phyloP scores from a whole-genome alignment of 2,113 vertebrate genomes.

The Aldabrachelys gigantea region DNA sequence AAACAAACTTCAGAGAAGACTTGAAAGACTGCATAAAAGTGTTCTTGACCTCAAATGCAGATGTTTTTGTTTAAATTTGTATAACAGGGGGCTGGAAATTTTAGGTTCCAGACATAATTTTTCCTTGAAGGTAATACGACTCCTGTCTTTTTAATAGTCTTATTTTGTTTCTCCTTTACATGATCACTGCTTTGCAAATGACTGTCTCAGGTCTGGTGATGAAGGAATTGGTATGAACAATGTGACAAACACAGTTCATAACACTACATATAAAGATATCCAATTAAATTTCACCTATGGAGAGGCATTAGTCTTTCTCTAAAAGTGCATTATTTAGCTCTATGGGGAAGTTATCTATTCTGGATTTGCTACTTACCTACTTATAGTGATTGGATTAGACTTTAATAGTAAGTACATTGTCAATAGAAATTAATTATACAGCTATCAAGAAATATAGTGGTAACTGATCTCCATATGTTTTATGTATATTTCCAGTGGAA shows the following conservation, averaged over 20 bases:
- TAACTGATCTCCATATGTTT: background rate
- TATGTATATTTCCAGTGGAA: constrained; percentile 16
- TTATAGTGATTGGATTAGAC: background rate
- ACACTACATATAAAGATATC: background rate
- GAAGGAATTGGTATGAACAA: constrained; percentile 3
- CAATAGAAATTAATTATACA: constrained; percentile 8
- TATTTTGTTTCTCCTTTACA: background rate
- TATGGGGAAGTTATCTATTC: background rate
- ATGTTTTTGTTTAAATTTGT: background rate
- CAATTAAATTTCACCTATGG: background rate
- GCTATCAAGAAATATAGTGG: constrained; percentile 1
- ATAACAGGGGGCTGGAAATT: background rate
- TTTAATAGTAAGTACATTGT: background rate
- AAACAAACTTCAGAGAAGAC: background rate
- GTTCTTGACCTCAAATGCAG: background rate
- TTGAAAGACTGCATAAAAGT: background rate
- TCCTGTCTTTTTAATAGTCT: background rate
- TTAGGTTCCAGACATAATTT: background rate
- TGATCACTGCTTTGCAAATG: background rate
- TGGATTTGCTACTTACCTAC: background rate
- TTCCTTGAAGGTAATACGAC: background rate
- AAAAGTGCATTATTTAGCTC: background rate
- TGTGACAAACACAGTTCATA: background rate
- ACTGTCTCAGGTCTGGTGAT: constrained; percentile 18
- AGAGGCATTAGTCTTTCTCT: background rate